Evolutionary conservation across 2,888 invertebrate species (phyloP).

Genomic region (Rhodophaea formosa): DNA sequence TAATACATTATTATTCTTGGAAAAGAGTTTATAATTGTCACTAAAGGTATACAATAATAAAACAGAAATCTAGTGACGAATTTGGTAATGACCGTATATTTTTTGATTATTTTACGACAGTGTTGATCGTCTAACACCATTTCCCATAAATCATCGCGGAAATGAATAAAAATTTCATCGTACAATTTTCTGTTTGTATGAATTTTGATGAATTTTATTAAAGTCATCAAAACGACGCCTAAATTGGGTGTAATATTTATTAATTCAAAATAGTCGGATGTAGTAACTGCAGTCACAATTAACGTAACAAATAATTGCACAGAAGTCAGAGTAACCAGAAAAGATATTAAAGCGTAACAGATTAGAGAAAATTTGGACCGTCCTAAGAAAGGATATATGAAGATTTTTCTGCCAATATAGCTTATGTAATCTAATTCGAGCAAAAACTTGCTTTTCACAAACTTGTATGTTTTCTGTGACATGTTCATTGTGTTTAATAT

Average conservation of each 20-base stretch:
- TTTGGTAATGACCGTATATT: conserved; percentile 41
- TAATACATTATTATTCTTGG: conserved; percentile 62
- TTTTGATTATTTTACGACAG: conserved; percentile 42
- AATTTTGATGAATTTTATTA: conserved; percentile 54
- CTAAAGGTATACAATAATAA: conserved; percentile 47
- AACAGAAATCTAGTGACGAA: conserved; percentile 47
- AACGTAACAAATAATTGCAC: background rate
- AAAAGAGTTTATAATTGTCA: conserved; percentile 49
- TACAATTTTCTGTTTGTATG: conserved; percentile 47
- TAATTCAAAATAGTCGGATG: conserved; percentile 52
- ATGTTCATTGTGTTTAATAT: conserved; percentile 18
- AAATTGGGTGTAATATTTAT: conserved; percentile 63
- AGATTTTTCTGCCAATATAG: conserved; percentile 47
- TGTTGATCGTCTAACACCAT: conserved; percentile 37
- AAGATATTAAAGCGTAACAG: conserved; percentile 40
- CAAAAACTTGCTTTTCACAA: conserved; percentile 40
- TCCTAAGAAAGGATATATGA: conserved; percentile 53
- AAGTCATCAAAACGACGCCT: conserved; percentile 56
- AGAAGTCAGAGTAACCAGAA: background rate
- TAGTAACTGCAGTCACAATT: conserved; percentile 38
- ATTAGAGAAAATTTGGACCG: conserved; percentile 37
- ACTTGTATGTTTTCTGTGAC: conserved; percentile 30
- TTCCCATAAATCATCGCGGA: conserved; percentile 49
- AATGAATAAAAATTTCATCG: conserved; percentile 49
- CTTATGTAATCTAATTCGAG: conserved; percentile 47